phyloP scores from a whole-genome alignment of 2,888 invertebrate species.

The Eubasilissa splendida region DNA sequence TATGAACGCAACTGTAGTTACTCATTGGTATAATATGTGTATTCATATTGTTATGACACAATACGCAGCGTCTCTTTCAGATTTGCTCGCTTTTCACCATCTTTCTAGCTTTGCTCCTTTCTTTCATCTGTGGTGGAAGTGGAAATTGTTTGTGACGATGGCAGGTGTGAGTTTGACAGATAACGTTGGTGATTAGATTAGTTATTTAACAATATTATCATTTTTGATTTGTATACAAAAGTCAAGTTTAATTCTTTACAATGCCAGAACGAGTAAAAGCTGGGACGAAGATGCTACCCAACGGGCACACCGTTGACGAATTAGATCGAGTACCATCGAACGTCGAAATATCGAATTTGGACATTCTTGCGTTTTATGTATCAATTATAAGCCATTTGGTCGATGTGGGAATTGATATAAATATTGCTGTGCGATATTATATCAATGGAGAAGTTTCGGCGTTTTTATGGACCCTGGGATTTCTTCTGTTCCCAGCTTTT shows the following conservation, averaged over 20 bases:
- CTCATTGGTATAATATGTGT: no score
- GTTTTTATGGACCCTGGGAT: constrained; percentile 79
- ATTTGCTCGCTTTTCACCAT: no score
- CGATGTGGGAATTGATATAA: constrained; percentile 80
- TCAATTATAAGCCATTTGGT: constrained; percentile 80
- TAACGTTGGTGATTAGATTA: constrained; percentile 1
- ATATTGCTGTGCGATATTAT: constrained; percentile 79
- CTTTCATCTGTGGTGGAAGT: no score
- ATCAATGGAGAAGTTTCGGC: constrained; percentile 72
- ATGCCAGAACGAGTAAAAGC: constrained; percentile 50
- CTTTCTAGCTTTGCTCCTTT: no score
- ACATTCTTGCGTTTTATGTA: constrained; percentile 76
- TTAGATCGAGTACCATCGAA: constrained; percentile 75
- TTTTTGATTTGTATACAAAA: constrained; percentile 16
- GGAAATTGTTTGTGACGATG: no score
- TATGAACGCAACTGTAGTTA: no score
- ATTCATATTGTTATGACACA: no score
- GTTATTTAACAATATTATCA: constrained; percentile 18
- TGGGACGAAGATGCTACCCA: constrained; percentile 46
- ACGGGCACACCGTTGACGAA: constrained; percentile 66
- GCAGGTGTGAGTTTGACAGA: constrained; percentile 33
- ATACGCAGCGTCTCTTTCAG: no score
- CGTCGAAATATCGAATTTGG: constrained; percentile 74
- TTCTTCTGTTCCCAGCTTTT: constrained; percentile 82
- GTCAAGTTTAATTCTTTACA: background rate